phyloP scores from a whole-genome alignment of 1,140 invertebrate genomes.

The Carcinoscorpius rotundicauda region DNA sequence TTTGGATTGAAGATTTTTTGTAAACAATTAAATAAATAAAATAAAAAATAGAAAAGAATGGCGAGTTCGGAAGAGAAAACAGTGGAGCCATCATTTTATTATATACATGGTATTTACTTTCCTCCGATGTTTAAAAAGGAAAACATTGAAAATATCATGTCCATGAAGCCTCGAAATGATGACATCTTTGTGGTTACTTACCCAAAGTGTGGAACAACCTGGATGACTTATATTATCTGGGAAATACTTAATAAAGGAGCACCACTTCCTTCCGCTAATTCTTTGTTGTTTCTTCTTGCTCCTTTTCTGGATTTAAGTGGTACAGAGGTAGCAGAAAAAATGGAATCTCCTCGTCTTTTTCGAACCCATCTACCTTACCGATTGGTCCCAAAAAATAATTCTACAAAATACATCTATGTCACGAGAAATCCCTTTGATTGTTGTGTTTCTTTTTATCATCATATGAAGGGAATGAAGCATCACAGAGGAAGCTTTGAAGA shows the following conservation, averaged over 20 bases:
- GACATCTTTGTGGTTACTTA: conserved; percentile 20
- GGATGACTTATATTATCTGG: conserved; percentile 17
- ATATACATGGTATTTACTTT: no score
- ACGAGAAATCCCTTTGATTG: conserved; percentile 74
- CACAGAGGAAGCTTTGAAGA: conserved; percentile 10
- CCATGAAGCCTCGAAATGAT: conserved; percentile 13
- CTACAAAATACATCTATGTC: conserved; percentile 50
- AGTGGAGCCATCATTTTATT: no score
- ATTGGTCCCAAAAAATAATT: conserved; percentile 6
- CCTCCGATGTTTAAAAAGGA: background rate
- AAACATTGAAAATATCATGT: background rate
- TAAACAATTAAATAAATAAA: no score
- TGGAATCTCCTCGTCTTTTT: background rate
- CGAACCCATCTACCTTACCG: background rate
- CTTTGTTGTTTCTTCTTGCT: background rate
- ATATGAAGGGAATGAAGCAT: conserved; percentile 40
- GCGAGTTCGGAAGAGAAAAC: no score
- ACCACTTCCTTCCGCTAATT: conserved; percentile 1
- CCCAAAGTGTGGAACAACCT: conserved; percentile 22
- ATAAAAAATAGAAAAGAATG: no score
- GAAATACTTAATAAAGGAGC: conserved; percentile 2
- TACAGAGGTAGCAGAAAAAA: background rate
- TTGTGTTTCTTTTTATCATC: conserved; percentile 66
- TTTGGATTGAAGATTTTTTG: no score
- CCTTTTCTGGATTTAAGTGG: background rate